Base-by-base conservation (phyloP, 2,797 vertebrate species). In the Microchirus variegatus region DNA sequence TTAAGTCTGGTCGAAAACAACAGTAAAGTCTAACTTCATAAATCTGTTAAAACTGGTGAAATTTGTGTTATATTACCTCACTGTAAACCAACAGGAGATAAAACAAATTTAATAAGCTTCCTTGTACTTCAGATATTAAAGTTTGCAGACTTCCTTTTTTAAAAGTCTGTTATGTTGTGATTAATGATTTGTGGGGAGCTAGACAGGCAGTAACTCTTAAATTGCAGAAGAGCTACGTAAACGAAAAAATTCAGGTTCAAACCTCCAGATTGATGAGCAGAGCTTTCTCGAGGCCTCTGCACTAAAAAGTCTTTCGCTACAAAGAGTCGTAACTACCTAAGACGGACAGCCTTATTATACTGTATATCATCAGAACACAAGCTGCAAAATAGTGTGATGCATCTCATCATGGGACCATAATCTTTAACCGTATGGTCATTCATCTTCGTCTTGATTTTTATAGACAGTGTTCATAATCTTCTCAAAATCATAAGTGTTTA, bases 401-500 rank as follows among this genome's bases (percentile, higher is more conserved):
- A 80, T 84, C 85, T 84, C 82, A 89, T 89, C 81, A 88, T 67
- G 54, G 64, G 36, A 75, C 80, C 81, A 87, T 92, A 85, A 90
- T 90, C 80, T 89, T 86, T 77, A 85, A 80, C 78, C 83, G 83
- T 88, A 84, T 82, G 74, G 80, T 74, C 58, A 31, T 78, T 87
- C 55, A 50, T 75, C 75, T 77, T 86, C 12, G 69, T 67, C 82
- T 85, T 87, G 83, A 87, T 87, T 90, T 93, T 90, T 91, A 87
- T 88, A 61, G 88, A 76, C 82, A 48, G 44, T 76, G 69, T 86
- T 87, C 89, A 83, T 86, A 86, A 87, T 89, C 82, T 80, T 31
- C 84, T 82, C 74, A 64, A 77, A 87, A 82, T 87, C 81, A 53
- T 64, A 61, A 82, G 82, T 85, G 78, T 91, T 87, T 84, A 70